Percentiles rank a stretch among this genome's conserved stretches.
phyloP scores from a whole-genome alignment of 2,888 invertebrate genomes.

The Leptinotarsa juncta region DNA sequence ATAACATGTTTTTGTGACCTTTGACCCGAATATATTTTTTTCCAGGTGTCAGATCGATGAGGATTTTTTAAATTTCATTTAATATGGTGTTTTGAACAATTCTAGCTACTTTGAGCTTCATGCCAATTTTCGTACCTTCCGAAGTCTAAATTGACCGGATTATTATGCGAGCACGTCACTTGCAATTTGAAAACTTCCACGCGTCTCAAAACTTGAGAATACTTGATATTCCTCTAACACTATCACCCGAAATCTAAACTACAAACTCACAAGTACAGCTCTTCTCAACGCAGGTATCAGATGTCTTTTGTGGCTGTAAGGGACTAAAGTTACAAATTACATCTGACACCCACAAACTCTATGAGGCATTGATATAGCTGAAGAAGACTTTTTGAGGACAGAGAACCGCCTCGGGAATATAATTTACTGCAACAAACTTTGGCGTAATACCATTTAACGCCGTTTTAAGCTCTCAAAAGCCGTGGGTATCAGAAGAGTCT shows the following conservation, averaged over 20 bases:
- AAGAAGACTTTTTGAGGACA: conserved; percentile 6
- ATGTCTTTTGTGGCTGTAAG: conserved; percentile 16
- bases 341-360: conserved; percentile 20
- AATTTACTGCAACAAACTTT: conserved; percentile 13
- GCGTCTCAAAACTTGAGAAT: neutral
- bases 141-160: no score
- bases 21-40: no score
- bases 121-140: no score
- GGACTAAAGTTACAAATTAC: conserved; percentile 2
- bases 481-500: conserved; percentile 9
- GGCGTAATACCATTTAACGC: conserved; percentile 23
- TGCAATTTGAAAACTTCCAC: neutral
- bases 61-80: no score
- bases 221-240: neutral
- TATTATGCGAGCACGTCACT: no score
- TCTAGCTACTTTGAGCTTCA: no score
- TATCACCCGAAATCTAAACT: neutral
- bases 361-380: conserved; percentile 14
- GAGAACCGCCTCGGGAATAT: neutral
- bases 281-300: neutral
- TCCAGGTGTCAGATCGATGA: no score
- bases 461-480: conserved; percentile 19
- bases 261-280: neutral
- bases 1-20: no score
- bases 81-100: no score